Conservation (phyloP, 2,113 vertebrate species). For the Bagarius yarrelli region DNA sequence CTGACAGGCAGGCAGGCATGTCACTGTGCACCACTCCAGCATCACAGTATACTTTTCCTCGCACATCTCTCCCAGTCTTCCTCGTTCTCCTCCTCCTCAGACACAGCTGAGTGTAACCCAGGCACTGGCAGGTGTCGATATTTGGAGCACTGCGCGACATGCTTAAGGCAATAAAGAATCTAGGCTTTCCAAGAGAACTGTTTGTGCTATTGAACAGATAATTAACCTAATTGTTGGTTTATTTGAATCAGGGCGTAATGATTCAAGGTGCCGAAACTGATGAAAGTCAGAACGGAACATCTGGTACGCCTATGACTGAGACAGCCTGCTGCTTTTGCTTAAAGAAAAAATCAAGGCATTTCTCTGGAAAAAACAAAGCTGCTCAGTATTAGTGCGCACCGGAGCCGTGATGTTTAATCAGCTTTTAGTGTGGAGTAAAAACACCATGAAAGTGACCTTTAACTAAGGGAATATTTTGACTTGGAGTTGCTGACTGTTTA, state of each 20-base stretch:
- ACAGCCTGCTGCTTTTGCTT: slow-evolving; percentile 1
- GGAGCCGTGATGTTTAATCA: slow-evolving; percentile 48
- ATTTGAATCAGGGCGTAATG: slow-evolving; percentile 9
- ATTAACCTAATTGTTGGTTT: slow-evolving; percentile 36
- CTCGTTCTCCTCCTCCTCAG: slow-evolving; percentile 2
- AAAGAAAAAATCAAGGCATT: slow-evolving; percentile 30
- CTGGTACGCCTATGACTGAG: slow-evolving; percentile 24
- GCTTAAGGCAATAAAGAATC: slow-evolving; percentile 40
- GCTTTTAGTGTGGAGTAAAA: slow-evolving; percentile 40
- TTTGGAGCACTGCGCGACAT: slow-evolving; percentile 46
- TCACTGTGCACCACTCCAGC: slow-evolving; percentile 52
- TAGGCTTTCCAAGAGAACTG: slow-evolving; percentile 11
- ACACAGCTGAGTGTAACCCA: slow-evolving; percentile 33
- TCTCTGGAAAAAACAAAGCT: slow-evolving; percentile 10
- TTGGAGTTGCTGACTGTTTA: slow-evolving; percentile 35
- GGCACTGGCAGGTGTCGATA: slow-evolving; percentile 49
- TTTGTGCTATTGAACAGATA: slow-evolving; percentile 29
- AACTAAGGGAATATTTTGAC: slow-evolving; percentile 43
- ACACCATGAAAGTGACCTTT: slow-evolving; percentile 52
- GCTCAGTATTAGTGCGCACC: slow-evolving; percentile 31
- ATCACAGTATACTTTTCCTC: slow-evolving; percentile 30
- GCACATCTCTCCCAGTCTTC: neutral
- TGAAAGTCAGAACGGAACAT: slow-evolving; percentile 32
- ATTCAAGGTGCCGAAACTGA: slow-evolving; percentile 15
- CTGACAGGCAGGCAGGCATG: slow-evolving; percentile 66